A percentile compares a stretch with the other conserved stretches of the same genome.
Conservation (phyloP, 1,140 invertebrate genomes). For the Pseudomyrmex dendroicus region DNA sequence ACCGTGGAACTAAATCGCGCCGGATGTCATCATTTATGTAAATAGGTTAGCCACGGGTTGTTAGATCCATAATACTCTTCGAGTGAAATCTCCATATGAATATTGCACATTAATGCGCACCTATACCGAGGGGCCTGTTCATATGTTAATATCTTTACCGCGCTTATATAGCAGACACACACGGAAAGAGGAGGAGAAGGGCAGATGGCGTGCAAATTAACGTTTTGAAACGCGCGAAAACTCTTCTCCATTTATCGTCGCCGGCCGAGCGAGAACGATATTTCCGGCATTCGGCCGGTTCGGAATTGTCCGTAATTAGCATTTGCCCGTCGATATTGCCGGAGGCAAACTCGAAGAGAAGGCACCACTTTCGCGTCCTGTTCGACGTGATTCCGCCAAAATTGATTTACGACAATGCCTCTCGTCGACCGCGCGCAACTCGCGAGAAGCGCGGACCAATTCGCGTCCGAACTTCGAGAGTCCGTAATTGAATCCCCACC, state of each 20-base stretch:
- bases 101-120: slow-evolving; percentile 74
- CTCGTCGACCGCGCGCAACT: neutral
- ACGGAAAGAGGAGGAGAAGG: neutral
- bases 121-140: slow-evolving; percentile 64
- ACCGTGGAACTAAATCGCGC: slow-evolving; percentile 68
- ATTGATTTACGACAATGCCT: slow-evolving; percentile 67
- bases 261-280: slow-evolving; percentile 37
- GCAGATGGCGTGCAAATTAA: slow-evolving; percentile 63
- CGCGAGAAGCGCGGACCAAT: slow-evolving; percentile 9
- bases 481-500: slow-evolving; percentile 31
- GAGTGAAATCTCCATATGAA: slow-evolving; percentile 77
- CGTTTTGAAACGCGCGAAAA: slow-evolving; percentile 55
- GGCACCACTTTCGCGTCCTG: slow-evolving; percentile 29
- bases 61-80: slow-evolving; percentile 78
- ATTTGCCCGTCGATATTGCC: slow-evolving; percentile 38
- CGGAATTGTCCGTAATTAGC: slow-evolving; percentile 55
- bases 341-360: slow-evolving; percentile 27
- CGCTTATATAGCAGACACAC: neutral
- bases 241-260: slow-evolving; percentile 51
- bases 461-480: slow-evolving; percentile 9
- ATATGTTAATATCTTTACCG: slow-evolving; percentile 74
- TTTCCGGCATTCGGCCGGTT: slow-evolving; percentile 46
- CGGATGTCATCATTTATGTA: slow-evolving; percentile 76
- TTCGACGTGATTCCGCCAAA: slow-evolving; percentile 6
- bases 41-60: slow-evolving; percentile 76